Evolutionary conservation across 2,888 invertebrate species (phyloP).

Genomic region (Nephrotoma appendiculata): DNA sequence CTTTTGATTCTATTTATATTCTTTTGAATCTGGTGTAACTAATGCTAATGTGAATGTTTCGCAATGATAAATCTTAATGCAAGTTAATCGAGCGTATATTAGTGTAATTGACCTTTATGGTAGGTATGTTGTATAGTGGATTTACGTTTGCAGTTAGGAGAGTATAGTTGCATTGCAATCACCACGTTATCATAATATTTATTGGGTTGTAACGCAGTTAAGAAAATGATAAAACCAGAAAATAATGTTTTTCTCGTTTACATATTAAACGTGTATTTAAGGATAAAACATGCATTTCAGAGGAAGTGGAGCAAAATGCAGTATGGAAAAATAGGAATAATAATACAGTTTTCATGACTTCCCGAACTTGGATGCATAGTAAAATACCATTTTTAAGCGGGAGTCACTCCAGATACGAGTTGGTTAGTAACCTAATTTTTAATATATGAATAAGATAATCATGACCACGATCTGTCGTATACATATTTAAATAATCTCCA

Average conservation of each 20-base stretch:
- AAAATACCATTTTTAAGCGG: too few relatives aligned
- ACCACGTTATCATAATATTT: background rate
- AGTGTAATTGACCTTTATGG: background rate
- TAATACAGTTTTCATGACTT: too few relatives aligned
- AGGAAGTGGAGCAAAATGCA: too few relatives aligned
- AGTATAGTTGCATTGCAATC: background rate
- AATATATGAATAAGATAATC: background rate
- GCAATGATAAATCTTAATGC: background rate
- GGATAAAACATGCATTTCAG: background rate
- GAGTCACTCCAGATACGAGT: too few relatives aligned
- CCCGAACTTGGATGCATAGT: too few relatives aligned
- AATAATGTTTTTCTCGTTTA: background rate
- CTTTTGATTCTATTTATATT: background rate
- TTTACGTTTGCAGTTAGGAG: too few relatives aligned
- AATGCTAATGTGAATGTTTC: background rate
- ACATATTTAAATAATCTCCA: background rate
- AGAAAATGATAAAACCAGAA: background rate
- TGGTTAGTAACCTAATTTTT: background rate
- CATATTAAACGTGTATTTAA: background rate
- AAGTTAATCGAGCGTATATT: background rate
- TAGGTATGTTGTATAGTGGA: background rate
- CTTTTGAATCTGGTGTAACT: background rate
- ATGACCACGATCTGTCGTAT: background rate
- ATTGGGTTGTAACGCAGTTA: background rate
- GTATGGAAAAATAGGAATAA: too few relatives aligned